phyloP scores from a whole-genome alignment of 2,888 invertebrate species.

The Caenorhabditis plicata region DNA sequence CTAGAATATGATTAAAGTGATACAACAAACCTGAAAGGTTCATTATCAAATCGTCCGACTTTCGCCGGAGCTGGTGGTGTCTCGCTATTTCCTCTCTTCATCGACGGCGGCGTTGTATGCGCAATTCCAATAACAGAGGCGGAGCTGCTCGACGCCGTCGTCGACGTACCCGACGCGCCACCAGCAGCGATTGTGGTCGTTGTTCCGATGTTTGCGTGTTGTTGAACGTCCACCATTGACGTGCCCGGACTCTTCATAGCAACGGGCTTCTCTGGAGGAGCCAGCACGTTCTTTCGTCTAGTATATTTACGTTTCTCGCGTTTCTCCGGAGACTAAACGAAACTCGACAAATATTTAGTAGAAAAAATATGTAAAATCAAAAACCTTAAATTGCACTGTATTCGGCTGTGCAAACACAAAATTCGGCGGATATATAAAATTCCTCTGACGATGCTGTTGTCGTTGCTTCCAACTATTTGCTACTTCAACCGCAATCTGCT shows the following conservation, averaged over 20 bases:
- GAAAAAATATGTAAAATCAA: not conserved
- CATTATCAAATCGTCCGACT: not conserved
- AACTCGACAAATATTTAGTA: not conserved
- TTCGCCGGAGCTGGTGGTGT: slow-evolving; percentile 2
- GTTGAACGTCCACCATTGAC: slow-evolving; percentile 12
- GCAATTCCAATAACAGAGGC: slow-evolving; percentile 7
- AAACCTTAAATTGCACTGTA: not conserved
- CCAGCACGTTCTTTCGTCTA: slow-evolving; percentile 16
- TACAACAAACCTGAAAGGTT: not conserved
- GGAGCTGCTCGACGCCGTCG: not conserved
- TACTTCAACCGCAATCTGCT: too few relatives aligned
- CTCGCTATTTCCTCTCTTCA: slow-evolving; percentile 4
- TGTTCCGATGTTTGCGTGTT: not conserved
- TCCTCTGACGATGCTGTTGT: too few relatives aligned
- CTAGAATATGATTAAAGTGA: not conserved
- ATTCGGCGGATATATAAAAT: too few relatives aligned
- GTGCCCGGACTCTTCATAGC: slow-evolving; percentile 28
- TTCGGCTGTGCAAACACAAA: too few relatives aligned
- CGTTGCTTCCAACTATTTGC: too few relatives aligned
- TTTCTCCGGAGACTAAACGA: slow-evolving; percentile 5
- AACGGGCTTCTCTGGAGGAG: not conserved
- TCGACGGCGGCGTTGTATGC: not conserved
- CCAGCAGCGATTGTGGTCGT: not conserved
- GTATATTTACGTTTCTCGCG: slow-evolving; percentile 25
- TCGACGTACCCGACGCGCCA: not conserved